Evolutionary conservation across 92 coral and sea anemone genomes (phyloP), one percentile per base, ranked within the genome.

Genomic region (Phenganax stokvisi): DNA sequence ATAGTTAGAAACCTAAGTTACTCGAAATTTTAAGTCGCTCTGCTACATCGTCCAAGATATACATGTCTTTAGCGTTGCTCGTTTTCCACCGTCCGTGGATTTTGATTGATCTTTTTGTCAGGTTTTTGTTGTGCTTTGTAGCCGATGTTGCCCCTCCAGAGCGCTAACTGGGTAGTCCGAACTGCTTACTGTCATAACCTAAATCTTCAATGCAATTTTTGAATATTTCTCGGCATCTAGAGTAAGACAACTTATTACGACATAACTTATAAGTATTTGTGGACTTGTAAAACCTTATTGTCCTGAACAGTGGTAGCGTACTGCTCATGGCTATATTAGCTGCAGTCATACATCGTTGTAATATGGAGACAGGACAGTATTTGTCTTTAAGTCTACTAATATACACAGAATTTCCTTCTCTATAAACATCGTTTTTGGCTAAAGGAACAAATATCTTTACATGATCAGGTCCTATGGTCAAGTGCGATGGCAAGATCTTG

Each of bases 141-240:
- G 84, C 86, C 47, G 80, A 68, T 5, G 89, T 82, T 54, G 86
- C 86, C 9, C 86, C 89, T 31, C 85, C 89, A 0, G 87, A 71
- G 31, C 87, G 56, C 72, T 83, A 71, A 64, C 73, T 83, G 74
- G 44, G 77, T 53, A 72, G 25, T 5, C 77, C 77, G 44, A 10
- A 72, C 52, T 0, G 54, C 7, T 13, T 72, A 12, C 30, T 16
- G 44, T 82, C 71, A 20, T 20, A 20, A 20, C 25, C 25, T 20
- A 20, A 0, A 20, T 20, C 25, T 20, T 20, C 25, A 20, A 20
- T 20, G 25, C 25, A 20, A 20, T 20, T 20, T 20, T 20, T 20
- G 25, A 20, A 20, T 20, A 20, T 20, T 20, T 20, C 25, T 20
- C 25, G 25, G 25, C 25, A 20, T 20, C 25, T 20, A 20, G 85